phyloP scores from a whole-genome alignment of 2,888 invertebrate species.

The Gastrophysa polygoni region DNA sequence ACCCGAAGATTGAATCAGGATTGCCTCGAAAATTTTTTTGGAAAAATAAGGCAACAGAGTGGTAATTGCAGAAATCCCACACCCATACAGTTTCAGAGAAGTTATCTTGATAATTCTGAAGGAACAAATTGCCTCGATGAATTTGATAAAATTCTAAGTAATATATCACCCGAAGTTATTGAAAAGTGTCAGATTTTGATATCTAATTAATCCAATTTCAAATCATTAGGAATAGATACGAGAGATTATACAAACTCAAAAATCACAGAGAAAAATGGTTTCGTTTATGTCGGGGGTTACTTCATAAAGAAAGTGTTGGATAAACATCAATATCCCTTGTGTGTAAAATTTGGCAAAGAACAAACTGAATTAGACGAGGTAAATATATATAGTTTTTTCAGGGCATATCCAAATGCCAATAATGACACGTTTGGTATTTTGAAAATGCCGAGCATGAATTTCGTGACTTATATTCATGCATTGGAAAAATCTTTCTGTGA shows the following conservation, averaged over 20 bases:
- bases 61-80: constrained; percentile 34
- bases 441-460: constrained; percentile 16
- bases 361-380: neutral
- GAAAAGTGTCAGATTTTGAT: constrained; percentile 10
- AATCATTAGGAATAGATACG: neutral
- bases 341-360: constrained; percentile 19
- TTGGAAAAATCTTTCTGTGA: constrained; percentile 20
- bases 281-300: constrained; percentile 27
- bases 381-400: constrained; percentile 22
- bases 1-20: constrained; percentile 37
- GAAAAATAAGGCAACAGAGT: constrained; percentile 27
- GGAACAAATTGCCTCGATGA: constrained; percentile 31
- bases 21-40: constrained; percentile 35
- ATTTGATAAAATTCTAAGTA: constrained; percentile 25
- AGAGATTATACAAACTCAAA: constrained; percentile 22
- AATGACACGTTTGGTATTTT: constrained; percentile 15
- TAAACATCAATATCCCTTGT: constrained; percentile 19
- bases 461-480: constrained; percentile 12
- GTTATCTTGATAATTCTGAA: constrained; percentile 25
- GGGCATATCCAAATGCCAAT: constrained; percentile 20
- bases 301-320: constrained; percentile 20
- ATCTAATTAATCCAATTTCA: neutral
- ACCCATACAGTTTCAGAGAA: constrained; percentile 29
- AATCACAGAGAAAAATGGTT: constrained; percentile 25
- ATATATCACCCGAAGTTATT: constrained; percentile 24